A percentile compares a stretch with the other conserved stretches of the same genome.
Conservation (phyloP, 2,888 invertebrate genomes). For the Bursaphelenchus okinawaensis region DNA sequence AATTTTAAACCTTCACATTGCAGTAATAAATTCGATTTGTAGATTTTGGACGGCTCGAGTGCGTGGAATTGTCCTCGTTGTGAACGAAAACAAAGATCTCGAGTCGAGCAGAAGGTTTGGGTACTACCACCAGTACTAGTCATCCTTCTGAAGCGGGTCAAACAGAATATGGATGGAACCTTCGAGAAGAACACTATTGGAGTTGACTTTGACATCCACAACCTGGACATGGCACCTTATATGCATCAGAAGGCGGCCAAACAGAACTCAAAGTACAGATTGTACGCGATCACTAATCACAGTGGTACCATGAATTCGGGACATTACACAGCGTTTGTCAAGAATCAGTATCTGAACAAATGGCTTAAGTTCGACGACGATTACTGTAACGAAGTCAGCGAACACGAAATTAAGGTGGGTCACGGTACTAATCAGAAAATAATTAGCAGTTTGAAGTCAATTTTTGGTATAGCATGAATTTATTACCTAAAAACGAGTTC, state of each 20-base stretch:
- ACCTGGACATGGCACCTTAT: constrained; percentile 31
- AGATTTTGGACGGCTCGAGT: constrained; percentile 34
- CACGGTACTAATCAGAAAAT: too few species aligned
- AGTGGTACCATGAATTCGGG: constrained; percentile 46
- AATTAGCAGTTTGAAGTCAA: too few species aligned
- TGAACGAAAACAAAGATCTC: constrained; percentile 29
- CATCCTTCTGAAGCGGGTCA: constrained; percentile 51
- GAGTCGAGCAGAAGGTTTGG: constrained; percentile 42
- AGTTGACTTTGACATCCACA: constrained; percentile 38
- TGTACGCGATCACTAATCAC: constrained; percentile 53
- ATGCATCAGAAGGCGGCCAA: constrained; percentile 32
- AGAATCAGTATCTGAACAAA: constrained; percentile 25
- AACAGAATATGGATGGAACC: constrained; percentile 26
- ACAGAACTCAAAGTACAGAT: constrained; percentile 27
- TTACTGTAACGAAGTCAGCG: constrained; percentile 19
- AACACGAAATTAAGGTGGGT: constrained; percentile 28
- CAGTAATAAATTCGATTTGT: too few species aligned
- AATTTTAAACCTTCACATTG: too few species aligned
- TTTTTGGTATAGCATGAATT: too few species aligned
- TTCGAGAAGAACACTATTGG: constrained; percentile 48
- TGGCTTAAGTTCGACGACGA: constrained; percentile 52
- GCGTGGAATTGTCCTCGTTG: constrained; percentile 52
- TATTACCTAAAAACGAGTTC: too few species aligned
- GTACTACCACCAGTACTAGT: constrained; percentile 41
- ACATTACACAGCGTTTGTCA: constrained; percentile 46